Percentiles rank a stretch among this genome's conserved stretches.
Conservation (phyloP, 1,140 invertebrate genomes). For the Anastrepha ludens region DNA sequence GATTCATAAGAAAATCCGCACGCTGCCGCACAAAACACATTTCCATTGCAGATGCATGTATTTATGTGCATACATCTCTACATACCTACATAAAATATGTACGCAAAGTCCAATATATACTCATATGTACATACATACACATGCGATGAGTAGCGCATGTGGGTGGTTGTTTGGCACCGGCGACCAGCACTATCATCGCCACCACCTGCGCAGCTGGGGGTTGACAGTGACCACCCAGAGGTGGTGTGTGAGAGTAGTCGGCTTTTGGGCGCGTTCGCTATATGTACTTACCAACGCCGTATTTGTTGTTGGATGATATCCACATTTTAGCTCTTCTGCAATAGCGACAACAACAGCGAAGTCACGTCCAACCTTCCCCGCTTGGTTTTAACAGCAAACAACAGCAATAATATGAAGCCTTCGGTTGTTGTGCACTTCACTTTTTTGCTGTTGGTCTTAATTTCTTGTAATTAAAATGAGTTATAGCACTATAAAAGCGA, state of each 20-base stretch:
- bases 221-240: conserved; percentile 4
- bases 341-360: background rate
- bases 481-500: background rate
- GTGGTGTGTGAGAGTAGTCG: conserved; percentile 15
- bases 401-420: background rate
- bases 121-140: background rate
- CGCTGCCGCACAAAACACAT: conserved; percentile 1
- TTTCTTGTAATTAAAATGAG: too few species aligned
- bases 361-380: background rate
- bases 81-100: background rate
- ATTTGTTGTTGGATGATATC: conserved; percentile 73
- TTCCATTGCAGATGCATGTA: background rate
- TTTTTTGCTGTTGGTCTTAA: background rate
- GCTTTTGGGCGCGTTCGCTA: conserved; percentile 44
- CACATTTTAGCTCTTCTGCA: conserved; percentile 64
- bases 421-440: background rate
- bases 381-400: background rate
- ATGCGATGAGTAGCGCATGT: background rate
- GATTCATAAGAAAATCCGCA: conserved; percentile 39
- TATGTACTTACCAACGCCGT: conserved; percentile 70
- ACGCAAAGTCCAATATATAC: too few species aligned
- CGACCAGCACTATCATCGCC: background rate
- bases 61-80: background rate
- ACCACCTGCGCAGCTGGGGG: conserved; percentile 43
- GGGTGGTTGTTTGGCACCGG: conserved; percentile 14